phyloP scores from a whole-genome alignment of 2,113 vertebrate genomes.

The Periophthalmodon schlosseri region DNA sequence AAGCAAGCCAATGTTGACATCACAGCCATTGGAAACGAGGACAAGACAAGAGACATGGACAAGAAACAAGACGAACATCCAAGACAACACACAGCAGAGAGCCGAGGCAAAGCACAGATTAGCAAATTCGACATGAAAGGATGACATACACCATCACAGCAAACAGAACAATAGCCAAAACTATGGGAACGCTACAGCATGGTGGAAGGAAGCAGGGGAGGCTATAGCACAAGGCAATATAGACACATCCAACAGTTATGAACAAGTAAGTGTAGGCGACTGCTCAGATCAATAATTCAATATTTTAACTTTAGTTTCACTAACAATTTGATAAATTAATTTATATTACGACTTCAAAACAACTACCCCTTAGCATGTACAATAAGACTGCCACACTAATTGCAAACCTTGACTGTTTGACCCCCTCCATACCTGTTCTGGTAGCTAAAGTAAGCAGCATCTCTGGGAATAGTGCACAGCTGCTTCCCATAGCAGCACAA shows the following conservation, averaged over 20 bases:
- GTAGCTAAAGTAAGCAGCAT: conserved; percentile 98
- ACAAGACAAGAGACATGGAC: conserved; percentile 63
- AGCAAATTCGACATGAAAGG: conserved; percentile 87
- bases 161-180: conserved; percentile 59
- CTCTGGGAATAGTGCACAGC: conserved; percentile 96
- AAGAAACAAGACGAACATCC: conserved; percentile 45
- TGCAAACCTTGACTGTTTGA: not conserved
- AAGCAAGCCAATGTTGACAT: conserved; percentile 90
- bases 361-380: not conserved
- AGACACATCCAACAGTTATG: conserved; percentile 64
- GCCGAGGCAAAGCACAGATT: conserved; percentile 96
- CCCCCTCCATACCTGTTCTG: conserved; percentile 90
- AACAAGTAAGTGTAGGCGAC: conserved; percentile 56
- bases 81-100: conserved; percentile 81
- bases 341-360: not conserved
- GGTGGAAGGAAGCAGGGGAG: conserved; percentile 25
- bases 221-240: conserved; percentile 52
- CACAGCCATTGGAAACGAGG: conserved; percentile 79
- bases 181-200: conserved; percentile 30
- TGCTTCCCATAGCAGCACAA: conserved; percentile 99
- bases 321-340: not conserved
- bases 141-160: conserved; percentile 72
- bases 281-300: conserved; percentile 40
- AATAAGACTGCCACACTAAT: not conserved
- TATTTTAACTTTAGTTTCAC: conserved; percentile 57